phyloP scores from a whole-genome alignment of 2,888 invertebrate genomes.

The Clepsis dumicolana region DNA sequence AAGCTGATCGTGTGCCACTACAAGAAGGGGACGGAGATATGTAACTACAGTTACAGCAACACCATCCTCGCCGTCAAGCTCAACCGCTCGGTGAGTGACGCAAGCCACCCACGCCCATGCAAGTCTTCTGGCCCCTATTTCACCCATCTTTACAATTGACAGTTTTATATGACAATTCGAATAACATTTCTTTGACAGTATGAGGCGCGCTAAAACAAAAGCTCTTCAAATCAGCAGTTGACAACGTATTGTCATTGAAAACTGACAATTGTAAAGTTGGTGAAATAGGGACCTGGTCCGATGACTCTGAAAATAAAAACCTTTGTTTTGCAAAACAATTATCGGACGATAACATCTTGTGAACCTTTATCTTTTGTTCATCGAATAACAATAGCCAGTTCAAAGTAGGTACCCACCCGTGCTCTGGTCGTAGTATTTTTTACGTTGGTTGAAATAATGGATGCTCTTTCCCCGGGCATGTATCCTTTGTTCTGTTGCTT shows the following conservation, averaged over 20 bases:
- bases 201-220: too few species aligned
- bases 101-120: neutral
- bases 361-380: neutral
- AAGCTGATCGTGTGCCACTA: constrained; percentile 98
- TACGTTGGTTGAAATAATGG: neutral
- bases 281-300: too few species aligned
- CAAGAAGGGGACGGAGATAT: constrained; percentile 98
- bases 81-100: constrained; percentile 93
- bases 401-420: constrained; percentile 1
- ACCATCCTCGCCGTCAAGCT: constrained; percentile 98
- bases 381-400: neutral
- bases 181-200: too few species aligned
- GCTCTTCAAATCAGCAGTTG: too few species aligned
- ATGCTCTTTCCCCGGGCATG: neutral
- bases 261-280: too few species aligned
- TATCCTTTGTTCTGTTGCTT: neutral
- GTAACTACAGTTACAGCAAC: constrained; percentile 97
- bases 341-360: constrained; percentile 3
- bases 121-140: too few species aligned
- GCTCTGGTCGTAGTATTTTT: neutral
- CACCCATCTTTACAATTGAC: too few species aligned
- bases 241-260: too few species aligned
- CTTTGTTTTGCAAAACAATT: constrained; percentile 7
- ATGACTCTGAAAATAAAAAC: neutral
- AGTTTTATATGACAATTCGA: too few species aligned